Evolutionary conservation across 2,113 vertebrate genomes (phyloP).

Genomic region (Agelaius phoeniceus): DNA sequence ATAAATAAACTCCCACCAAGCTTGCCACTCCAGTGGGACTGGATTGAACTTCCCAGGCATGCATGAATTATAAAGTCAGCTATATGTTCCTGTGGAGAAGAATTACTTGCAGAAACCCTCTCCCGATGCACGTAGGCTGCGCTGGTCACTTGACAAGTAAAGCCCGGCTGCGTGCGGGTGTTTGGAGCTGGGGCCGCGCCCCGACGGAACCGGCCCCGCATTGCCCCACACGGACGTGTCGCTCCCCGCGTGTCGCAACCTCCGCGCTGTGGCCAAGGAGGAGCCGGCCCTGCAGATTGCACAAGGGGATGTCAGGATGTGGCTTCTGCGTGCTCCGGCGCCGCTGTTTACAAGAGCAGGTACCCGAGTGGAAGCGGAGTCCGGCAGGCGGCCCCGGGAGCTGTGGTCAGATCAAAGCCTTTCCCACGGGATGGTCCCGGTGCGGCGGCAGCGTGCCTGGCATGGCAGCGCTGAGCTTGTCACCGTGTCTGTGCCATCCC

Average conservation of each 20-base stretch:
- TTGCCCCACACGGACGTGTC: background rate
- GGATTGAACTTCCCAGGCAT: slow-evolving; percentile 54
- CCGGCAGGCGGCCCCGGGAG: background rate
- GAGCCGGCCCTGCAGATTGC: background rate
- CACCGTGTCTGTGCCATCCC: accelerated
- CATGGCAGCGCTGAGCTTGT: background rate
- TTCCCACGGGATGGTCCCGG: background rate
- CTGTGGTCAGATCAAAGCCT: slow-evolving; percentile 24
- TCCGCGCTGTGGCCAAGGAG: background rate
- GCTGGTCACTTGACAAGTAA: background rate
- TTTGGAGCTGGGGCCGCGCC: background rate
- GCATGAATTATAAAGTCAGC: slow-evolving; percentile 45
- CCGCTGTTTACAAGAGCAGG: background rate
- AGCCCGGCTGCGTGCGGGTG: background rate
- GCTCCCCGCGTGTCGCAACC: background rate
- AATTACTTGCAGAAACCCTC: background rate
- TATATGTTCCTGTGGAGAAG: background rate
- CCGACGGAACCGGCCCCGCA: background rate
- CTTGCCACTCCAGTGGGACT: slow-evolving; percentile 56
- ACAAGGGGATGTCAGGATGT: slow-evolving; percentile 12
- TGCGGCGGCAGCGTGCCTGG: background rate
- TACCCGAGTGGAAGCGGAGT: background rate
- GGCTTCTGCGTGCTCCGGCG: background rate
- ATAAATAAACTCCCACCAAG: slow-evolving; percentile 58
- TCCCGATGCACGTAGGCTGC: background rate